These are phyloP conservation scores for Alaudala cheleensis DNA, from an alignment of 2,113 vertebrate species.

Conservation along the genomic window DNA sequence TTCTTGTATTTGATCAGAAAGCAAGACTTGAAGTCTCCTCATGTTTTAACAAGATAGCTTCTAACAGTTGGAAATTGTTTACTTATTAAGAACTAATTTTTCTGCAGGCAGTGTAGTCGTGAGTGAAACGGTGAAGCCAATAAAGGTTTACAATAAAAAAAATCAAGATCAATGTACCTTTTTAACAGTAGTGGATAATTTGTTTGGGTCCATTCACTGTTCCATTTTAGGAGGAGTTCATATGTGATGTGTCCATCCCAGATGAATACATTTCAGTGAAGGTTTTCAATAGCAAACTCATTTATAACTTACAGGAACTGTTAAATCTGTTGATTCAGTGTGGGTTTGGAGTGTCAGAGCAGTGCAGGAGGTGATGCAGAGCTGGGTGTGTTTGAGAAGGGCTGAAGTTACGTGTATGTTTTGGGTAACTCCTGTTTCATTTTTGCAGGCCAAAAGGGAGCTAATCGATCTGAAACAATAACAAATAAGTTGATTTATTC, in stretches of 20 bases:
- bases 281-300: not conserved
- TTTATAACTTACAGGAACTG: not conserved
- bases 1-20: not conserved
- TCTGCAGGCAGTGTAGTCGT: not conserved
- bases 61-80: too few relatives aligned
- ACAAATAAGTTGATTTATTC: not conserved
- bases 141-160: not conserved
- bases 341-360: not conserved
- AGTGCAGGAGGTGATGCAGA: not conserved
- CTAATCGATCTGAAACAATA: not conserved
- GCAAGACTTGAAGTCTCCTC: not conserved
- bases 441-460: not conserved
- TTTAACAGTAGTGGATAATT: not conserved
- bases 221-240: not conserved
- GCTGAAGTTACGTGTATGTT: not conserved
- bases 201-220: not conserved
- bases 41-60: not conserved
- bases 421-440: not conserved
- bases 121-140: not conserved
- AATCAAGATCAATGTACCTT: not conserved
- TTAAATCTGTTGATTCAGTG: not conserved
- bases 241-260: accelerated
- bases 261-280: not conserved
- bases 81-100: not conserved
- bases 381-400: not conserved